Percentiles rank a stretch among this genome's conserved stretches.
These are phyloP conservation scores for Chironex yamaguchii DNA, from an alignment of 30 jellyfish, hydroid and myxozoan species.

Conservation along the genomic window DNA sequence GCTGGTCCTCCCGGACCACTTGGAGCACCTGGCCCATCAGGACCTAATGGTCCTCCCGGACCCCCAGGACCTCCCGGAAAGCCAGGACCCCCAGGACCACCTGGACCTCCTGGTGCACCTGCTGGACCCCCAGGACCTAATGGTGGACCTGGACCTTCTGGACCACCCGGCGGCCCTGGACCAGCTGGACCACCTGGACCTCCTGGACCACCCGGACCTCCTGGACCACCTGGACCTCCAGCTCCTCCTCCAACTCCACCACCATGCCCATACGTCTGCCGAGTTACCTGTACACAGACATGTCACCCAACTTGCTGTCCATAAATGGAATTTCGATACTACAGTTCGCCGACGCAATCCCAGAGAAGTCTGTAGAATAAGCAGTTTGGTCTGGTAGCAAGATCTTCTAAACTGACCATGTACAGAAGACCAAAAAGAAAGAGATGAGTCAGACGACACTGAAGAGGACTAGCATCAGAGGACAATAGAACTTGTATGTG, in stretches of 20 bases:
- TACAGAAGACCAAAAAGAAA: not conserved
- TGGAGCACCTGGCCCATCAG: conserved; percentile 99
- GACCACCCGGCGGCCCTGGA: conserved; percentile 99
- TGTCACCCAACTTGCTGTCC: conserved; percentile 95
- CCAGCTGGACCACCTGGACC: conserved; percentile 99
- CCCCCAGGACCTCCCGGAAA: conserved; percentile 97
- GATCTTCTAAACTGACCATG: no score
- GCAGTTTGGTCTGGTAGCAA: no score
- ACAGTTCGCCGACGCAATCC: not conserved
- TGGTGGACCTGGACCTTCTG: conserved; percentile 88
- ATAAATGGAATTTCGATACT: not conserved
- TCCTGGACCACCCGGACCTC: conserved; percentile 99
- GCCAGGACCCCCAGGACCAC: conserved; percentile 94
- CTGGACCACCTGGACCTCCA: conserved; percentile 99
- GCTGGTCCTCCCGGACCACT: conserved; percentile 99
- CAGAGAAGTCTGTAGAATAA: no score
- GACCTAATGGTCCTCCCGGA: conserved; percentile 99
- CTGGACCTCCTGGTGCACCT: conserved; percentile 93
- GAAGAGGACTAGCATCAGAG: not conserved
- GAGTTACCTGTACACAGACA: conserved; percentile 75
- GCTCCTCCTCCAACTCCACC: conserved; percentile 99
- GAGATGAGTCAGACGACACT: not conserved
- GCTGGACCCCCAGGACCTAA: conserved; percentile 97
- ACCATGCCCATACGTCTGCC: conserved; percentile 94
- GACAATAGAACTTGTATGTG: not conserved